These are phyloP conservation scores for Masnerella sp. DNA, from an alignment of 2,888 invertebrate species.

Conservation along the genomic window DNA sequence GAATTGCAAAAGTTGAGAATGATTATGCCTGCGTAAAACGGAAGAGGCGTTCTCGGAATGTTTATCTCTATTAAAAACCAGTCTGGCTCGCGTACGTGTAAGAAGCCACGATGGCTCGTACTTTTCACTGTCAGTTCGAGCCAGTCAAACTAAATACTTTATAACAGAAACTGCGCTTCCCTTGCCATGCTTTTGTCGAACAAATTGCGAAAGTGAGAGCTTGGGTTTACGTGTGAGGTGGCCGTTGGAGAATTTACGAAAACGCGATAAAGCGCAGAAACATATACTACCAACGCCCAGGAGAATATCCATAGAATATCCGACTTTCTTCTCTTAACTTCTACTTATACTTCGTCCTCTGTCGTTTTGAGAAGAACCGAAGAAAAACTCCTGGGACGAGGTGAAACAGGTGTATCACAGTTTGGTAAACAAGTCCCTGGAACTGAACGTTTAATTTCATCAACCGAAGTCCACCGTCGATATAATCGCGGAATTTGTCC, in stretches of 20 bases:
- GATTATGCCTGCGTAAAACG: slow-evolving; percentile 25
- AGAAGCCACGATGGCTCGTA: slow-evolving; percentile 36
- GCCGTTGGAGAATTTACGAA: slow-evolving; percentile 55
- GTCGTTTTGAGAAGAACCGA: slow-evolving; percentile 39
- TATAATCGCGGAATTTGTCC: too few relatives aligned
- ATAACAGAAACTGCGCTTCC: slow-evolving; percentile 46
- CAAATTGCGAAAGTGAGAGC: slow-evolving; percentile 57
- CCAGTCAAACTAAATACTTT: slow-evolving; percentile 54
- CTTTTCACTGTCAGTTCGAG: slow-evolving; percentile 52
- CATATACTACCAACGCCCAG: slow-evolving; percentile 42
- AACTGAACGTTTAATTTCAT: slow-evolving; percentile 34
- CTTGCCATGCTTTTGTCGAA: slow-evolving; percentile 47
- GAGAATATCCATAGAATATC: slow-evolving; percentile 54
- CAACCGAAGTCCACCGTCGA: neutral
- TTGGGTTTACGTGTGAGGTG: slow-evolving; percentile 38
- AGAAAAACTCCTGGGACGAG: slow-evolving; percentile 48
- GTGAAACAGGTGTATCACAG: slow-evolving; percentile 54
- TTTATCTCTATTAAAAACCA: slow-evolving; percentile 39
- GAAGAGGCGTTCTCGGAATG: slow-evolving; percentile 29
- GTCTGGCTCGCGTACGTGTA: slow-evolving; percentile 24
- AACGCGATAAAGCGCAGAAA: slow-evolving; percentile 55
- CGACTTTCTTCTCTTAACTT: slow-evolving; percentile 56
- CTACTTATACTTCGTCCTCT: slow-evolving; percentile 52
- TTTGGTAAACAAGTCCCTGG: slow-evolving; percentile 51
- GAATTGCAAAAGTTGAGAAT: slow-evolving; percentile 18